These are phyloP conservation scores for Periphyllus acericola DNA, from an alignment of 2,888 invertebrate species.

Conservation along the genomic window DNA sequence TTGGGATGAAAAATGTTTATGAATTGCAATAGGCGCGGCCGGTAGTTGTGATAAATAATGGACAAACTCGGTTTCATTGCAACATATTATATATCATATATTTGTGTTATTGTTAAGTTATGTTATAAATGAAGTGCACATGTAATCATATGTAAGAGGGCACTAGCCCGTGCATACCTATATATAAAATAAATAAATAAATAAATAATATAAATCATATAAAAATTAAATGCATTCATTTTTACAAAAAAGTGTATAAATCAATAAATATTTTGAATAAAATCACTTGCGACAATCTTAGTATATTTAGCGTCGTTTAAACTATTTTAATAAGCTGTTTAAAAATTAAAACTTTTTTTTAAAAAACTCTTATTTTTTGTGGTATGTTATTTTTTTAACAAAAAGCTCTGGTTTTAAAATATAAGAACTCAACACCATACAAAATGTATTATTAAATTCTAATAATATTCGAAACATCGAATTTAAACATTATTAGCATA, in stretches of 20 bases:
- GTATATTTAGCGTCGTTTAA: not conserved
- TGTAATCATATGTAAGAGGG: too few species aligned
- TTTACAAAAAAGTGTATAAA: too few species aligned
- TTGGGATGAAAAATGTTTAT: not conserved
- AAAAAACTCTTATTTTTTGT: not conserved
- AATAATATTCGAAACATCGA: slow-evolving; percentile 2
- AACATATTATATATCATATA: too few species aligned
- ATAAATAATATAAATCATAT: too few species aligned
- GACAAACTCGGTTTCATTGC: too few species aligned
- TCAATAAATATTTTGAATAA: too few species aligned
- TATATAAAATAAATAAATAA: too few species aligned
- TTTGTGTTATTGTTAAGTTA: too few species aligned
- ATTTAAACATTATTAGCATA: not conserved
- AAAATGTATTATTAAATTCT: not conserved
- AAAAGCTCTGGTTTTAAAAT: not conserved
- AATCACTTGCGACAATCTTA: not conserved
- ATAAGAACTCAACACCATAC: not conserved
- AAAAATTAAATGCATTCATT: not conserved
- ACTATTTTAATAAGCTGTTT: slow-evolving; percentile 16
- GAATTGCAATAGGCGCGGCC: not conserved
- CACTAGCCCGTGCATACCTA: too few species aligned
- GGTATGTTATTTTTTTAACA: not conserved
- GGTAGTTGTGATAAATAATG: not conserved
- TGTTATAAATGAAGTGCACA: too few species aligned
- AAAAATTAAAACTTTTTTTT: not conserved